Evolutionary conservation across 2,797 vertebrate species (phyloP).

Genomic region (Mus caroli): DNA sequence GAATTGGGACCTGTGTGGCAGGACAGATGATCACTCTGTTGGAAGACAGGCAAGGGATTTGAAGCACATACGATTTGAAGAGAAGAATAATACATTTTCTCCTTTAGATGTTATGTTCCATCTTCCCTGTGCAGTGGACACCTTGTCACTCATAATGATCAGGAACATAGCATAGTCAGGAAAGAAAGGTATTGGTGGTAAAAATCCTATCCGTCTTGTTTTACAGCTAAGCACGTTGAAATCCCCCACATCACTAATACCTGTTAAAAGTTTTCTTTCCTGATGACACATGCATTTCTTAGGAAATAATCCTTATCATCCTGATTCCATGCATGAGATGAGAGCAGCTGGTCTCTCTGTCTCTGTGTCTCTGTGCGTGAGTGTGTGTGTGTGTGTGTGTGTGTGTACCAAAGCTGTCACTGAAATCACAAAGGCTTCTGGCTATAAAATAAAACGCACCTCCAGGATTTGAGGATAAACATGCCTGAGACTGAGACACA

Average conservation of each 20-base stretch:
- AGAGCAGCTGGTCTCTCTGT: background rate
- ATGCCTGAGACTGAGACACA: background rate
- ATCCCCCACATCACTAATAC: background rate
- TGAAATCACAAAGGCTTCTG: background rate
- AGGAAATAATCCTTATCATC: background rate
- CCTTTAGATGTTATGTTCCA: background rate
- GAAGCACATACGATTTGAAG: background rate
- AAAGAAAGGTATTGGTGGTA: background rate
- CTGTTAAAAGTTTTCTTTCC: background rate
- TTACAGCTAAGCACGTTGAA: background rate
- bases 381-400: background rate
- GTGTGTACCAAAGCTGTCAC: background rate
- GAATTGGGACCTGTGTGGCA: background rate
- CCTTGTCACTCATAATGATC: background rate
- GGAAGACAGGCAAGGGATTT: background rate
- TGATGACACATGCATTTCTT: background rate
- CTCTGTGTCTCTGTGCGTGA: background rate
- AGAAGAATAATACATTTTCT: background rate
- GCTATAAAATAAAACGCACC: background rate
- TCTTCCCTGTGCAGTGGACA: background rate
- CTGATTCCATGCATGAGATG: background rate
- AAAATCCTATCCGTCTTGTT: background rate
- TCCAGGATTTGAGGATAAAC: background rate
- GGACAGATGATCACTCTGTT: background rate
- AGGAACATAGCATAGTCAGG: background rate